Evolutionary conservation across 2,113 vertebrate species (phyloP).

Genomic region (Actenoides hombroni): DNA sequence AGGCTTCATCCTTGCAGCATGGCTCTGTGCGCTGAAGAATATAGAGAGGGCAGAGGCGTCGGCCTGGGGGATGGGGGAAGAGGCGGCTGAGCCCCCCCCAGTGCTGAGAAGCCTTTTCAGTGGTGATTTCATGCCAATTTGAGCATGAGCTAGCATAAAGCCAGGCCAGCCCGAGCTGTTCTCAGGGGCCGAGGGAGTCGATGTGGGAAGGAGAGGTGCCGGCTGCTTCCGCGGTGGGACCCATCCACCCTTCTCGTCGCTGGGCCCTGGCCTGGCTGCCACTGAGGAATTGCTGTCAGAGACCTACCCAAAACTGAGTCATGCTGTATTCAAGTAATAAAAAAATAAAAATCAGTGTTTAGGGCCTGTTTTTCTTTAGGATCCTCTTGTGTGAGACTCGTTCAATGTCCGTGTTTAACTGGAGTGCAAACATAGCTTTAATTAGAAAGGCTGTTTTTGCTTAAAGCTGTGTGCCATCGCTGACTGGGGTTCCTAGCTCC

Average conservation of each 20-base stretch:
- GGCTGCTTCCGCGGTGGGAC: neutral
- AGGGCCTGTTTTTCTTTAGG: neutral
- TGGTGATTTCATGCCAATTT: constrained; percentile 5
- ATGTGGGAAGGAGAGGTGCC: neutral
- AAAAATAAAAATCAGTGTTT: constrained; percentile 28
- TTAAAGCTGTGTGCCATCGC: neutral
- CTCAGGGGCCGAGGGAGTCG: neutral
- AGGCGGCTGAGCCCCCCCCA: neutral
- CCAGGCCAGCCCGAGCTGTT: neutral
- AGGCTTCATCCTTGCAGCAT: constrained; percentile 19
- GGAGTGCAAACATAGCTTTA: constrained; percentile 46
- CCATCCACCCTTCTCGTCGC: neutral
- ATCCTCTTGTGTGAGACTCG: constrained; percentile 28
- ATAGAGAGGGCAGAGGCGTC: neutral
- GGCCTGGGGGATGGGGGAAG: neutral
- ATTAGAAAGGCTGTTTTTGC: neutral
- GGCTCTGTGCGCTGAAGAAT: neutral
- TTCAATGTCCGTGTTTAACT: constrained; percentile 46
- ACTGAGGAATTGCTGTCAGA: neutral
- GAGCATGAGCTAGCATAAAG: neutral
- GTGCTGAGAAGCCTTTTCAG: neutral
- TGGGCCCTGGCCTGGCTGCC: constrained; percentile 30
- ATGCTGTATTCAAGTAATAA: constrained; percentile 12
- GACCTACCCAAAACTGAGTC: constrained; percentile 29
- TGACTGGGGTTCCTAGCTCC: constrained; percentile 3